Evolutionary conservation across 2,888 invertebrate genomes (phyloP).

Genomic region (Pachycephus smyrnensis): DNA sequence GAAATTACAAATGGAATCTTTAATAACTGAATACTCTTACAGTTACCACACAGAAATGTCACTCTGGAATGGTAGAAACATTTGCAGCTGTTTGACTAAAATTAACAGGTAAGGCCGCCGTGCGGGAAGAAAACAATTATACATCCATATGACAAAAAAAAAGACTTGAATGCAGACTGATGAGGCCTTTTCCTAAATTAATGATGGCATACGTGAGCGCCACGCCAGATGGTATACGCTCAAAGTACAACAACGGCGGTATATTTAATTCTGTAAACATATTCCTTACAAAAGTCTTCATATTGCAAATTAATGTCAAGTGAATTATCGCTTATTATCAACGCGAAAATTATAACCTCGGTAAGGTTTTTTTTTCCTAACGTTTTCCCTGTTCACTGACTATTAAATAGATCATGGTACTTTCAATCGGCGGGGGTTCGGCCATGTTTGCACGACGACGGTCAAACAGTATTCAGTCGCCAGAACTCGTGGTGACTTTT

Average conservation of each 20-base stretch:
- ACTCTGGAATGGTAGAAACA: background rate
- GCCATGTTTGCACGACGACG: background rate
- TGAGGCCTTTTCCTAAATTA: background rate
- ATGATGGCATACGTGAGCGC: background rate
- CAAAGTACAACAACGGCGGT: background rate
- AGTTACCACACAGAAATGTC: background rate
- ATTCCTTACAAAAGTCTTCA: background rate
- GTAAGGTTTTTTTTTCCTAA: background rate
- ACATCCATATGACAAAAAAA: background rate
- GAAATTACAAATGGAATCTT: background rate
- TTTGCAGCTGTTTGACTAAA: background rate
- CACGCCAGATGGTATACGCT: background rate
- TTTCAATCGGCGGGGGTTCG: background rate
- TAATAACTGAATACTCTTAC: background rate
- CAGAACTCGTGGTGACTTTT: background rate
- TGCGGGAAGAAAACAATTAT: background rate
- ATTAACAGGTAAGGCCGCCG: background rate
- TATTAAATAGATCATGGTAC: background rate
- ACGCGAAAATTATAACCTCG: background rate
- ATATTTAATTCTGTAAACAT: background rate
- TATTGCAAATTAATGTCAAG: background rate
- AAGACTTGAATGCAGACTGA: background rate
- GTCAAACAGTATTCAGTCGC: background rate
- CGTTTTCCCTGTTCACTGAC: background rate
- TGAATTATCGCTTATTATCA: background rate